Percentiles rank a stretch among this genome's conserved stretches.
These are phyloP conservation scores for fruit fly (Drosophila melanogaster) DNA, from an alignment of 1,140 invertebrate species.

Conservation along the genomic window DNA sequence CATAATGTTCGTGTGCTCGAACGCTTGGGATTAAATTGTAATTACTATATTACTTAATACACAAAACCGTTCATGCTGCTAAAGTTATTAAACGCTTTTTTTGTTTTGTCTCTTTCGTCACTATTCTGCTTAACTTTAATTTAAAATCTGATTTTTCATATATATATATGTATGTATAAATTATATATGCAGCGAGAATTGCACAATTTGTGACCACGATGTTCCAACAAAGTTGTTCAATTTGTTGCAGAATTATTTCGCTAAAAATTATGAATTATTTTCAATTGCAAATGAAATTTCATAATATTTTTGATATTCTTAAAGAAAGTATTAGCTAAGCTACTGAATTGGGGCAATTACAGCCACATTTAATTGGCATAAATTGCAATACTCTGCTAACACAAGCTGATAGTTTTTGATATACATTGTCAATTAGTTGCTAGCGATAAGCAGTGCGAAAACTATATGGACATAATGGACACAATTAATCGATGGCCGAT, in stretches of 20 bases:
- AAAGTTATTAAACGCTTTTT: conserved; percentile 66
- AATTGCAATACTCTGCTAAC: neutral
- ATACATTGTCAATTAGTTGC: conserved; percentile 21
- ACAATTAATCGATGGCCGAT: conserved; percentile 39
- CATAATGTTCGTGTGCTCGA: conserved; percentile 25
- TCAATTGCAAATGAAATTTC: no score
- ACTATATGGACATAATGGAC: conserved; percentile 35
- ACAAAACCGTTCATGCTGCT: conserved; percentile 77
- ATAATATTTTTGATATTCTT: no score
- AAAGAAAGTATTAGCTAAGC: no score
- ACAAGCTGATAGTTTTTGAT: conserved; percentile 3
- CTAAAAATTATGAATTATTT: no score
- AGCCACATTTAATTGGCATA: neutral
- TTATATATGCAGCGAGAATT: neutral
- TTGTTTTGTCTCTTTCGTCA: conserved; percentile 15
- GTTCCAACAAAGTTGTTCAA: no score
- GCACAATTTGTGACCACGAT: no score
- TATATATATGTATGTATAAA: conserved; percentile 17
- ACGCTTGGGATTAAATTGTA: conserved; percentile 71
- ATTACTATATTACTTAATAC: conserved; percentile 81
- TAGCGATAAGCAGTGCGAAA: conserved; percentile 23
- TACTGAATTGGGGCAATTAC: neutral
- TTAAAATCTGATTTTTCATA: conserved; percentile 58
- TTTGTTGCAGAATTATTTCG: no score
- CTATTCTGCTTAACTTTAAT: conserved; percentile 37